A percentile compares a stretch with the other conserved stretches of the same genome.
phyloP scores from a whole-genome alignment of 2,888 invertebrate species.

The Cephalotes varians region DNA sequence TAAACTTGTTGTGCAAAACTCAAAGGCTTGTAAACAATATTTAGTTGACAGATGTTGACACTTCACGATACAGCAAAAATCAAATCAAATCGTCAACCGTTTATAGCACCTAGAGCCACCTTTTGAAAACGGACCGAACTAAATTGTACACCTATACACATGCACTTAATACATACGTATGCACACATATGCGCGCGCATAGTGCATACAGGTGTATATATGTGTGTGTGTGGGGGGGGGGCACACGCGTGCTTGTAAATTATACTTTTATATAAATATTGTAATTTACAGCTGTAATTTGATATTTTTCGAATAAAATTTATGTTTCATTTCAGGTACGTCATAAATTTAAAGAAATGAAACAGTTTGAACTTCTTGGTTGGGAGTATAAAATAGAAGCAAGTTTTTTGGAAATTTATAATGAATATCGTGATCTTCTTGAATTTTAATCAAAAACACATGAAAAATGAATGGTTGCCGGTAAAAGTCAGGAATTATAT shows the following conservation, averaged over 20 bases:
- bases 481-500: slow-evolving; percentile 90
- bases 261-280: neutral
- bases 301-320: neutral
- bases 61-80: too few species aligned
- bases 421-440: slow-evolving; percentile 93
- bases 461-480: slow-evolving; percentile 91
- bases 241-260: too few species aligned
- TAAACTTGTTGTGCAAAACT: neutral
- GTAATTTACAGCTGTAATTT: neutral
- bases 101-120: too few species aligned
- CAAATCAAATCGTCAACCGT: too few species aligned
- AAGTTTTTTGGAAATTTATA: slow-evolving; percentile 94
- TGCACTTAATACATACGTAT: too few species aligned
- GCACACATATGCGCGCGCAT: too few species aligned
- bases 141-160: too few species aligned
- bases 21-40: too few species aligned
- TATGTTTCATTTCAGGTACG: slow-evolving; percentile 75
- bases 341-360: slow-evolving; percentile 90
- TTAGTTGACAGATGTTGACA: too few species aligned
- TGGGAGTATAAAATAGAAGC: slow-evolving; percentile 92
- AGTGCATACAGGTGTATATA: too few species aligned
- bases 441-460: slow-evolving; percentile 89
- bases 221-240: too few species aligned
- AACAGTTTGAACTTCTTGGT: slow-evolving; percentile 90
- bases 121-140: too few species aligned